A percentile compares a stretch with the other conserved stretches of the same genome.
Evolutionary conservation across 2,888 invertebrate genomes (phyloP).

Genomic region (Terebella lapidaria): DNA sequence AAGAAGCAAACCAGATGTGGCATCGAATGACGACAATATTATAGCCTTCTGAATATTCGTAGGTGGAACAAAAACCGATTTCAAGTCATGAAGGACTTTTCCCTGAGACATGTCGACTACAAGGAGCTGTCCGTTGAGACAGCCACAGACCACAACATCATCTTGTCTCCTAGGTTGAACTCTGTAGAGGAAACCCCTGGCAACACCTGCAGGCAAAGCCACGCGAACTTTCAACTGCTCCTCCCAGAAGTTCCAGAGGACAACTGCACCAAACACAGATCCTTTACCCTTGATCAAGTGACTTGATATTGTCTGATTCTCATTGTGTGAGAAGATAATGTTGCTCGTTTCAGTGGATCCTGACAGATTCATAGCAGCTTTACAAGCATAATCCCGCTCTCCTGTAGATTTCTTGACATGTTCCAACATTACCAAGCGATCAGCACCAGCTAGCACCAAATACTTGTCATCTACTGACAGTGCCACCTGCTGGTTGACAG

Average conservation of each 20-base stretch:
- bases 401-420: background rate
- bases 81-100: background rate
- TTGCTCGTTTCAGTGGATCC: slow-evolving; percentile 13
- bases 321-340: slow-evolving; percentile 13
- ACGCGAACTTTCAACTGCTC: slow-evolving; percentile 7
- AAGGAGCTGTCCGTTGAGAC: slow-evolving; percentile 10
- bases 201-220: slow-evolving; percentile 12
- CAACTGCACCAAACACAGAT: slow-evolving; percentile 11
- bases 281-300: slow-evolving; percentile 18
- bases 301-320: slow-evolving; percentile 12
- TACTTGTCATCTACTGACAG: slow-evolving; percentile 2
- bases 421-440: slow-evolving; percentile 7
- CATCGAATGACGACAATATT: slow-evolving; percentile 1
- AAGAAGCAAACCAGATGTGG: background rate
- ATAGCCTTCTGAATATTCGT: background rate
- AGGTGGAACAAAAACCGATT: too few species aligned
- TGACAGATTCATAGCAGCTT: slow-evolving; percentile 11
- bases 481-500: background rate
- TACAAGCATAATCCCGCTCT: slow-evolving; percentile 3
- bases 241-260: slow-evolving; percentile 14
- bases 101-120: slow-evolving; percentile 7
- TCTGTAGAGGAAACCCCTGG: slow-evolving; percentile 9
- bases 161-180: slow-evolving; percentile 1
- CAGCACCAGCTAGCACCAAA: slow-evolving; percentile 3
- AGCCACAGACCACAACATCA: slow-evolving; percentile 13